These are phyloP conservation scores for Dendrophyllia cribrosa DNA, from an alignment of 64 coral and sea anemone species.

Conservation along the genomic window DNA sequence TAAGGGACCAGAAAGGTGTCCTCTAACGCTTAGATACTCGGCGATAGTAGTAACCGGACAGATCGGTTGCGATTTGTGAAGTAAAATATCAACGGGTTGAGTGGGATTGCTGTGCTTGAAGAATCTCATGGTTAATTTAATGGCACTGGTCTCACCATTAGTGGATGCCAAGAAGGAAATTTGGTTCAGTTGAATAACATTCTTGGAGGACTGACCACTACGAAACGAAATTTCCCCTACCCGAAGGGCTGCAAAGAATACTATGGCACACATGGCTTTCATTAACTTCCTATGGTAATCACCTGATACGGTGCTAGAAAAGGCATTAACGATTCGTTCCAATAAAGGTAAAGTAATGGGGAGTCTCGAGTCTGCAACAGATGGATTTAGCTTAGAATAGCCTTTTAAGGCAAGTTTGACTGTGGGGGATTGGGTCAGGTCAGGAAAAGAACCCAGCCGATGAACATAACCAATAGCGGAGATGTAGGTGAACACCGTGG, in stretches of 20 bases:
- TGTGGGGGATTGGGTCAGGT: not conserved
- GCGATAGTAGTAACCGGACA: constrained; percentile 13
- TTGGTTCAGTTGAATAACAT: constrained; percentile 24
- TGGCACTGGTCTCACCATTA: constrained; percentile 1
- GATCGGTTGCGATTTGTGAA: not conserved
- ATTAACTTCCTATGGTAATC: constrained; percentile 6
- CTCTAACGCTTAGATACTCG: constrained; percentile 11
- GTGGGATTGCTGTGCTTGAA: constrained; percentile 10
- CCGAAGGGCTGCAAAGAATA: constrained; percentile 13
- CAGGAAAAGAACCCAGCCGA: constrained; percentile 3
- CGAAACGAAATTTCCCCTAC: constrained; percentile 7
- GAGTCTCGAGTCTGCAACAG: not conserved
- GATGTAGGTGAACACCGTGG: constrained; percentile 28
- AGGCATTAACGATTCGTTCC: not conserved
- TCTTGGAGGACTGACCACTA: not conserved
- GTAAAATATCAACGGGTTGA: constrained; percentile 17
- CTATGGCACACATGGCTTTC: constrained; percentile 17
- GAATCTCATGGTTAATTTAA: constrained; percentile 11
- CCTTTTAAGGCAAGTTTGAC: constrained; percentile 11
- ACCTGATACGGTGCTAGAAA: not conserved
- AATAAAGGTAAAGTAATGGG: not conserved
- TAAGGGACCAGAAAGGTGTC: not conserved
- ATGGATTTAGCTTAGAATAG: constrained; percentile 6
- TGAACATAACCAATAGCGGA: not conserved
- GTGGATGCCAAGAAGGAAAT: not conserved